Percentiles rank a stretch among this genome's conserved stretches.
Evolutionary conservation across 2,797 vertebrate genomes (phyloP).

Genomic region (Cirrhinus mrigala): DNA sequence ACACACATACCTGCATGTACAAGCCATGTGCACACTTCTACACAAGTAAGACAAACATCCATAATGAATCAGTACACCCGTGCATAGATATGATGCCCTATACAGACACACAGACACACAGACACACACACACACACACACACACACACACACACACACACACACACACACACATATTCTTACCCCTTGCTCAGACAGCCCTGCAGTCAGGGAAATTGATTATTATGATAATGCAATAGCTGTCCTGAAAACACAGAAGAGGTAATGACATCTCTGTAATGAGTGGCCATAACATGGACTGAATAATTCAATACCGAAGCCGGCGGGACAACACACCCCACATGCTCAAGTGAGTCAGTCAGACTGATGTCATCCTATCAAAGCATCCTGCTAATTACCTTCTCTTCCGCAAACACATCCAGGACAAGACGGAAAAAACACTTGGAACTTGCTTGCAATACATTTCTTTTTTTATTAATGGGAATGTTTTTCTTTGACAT

Average conservation of each 20-base stretch:
- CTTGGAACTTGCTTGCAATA: background rate
- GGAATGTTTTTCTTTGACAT: background rate
- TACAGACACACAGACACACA: no score
- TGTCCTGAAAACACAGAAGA: constrained; percentile 58
- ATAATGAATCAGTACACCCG: constrained; percentile 14
- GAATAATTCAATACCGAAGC: constrained; percentile 70
- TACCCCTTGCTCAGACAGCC: constrained; percentile 55
- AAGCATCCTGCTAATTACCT: constrained; percentile 45
- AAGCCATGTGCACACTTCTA: constrained; percentile 54
- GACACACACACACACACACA: constrained; percentile 14
- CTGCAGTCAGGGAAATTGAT: constrained; percentile 63
- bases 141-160: constrained; percentile 5
- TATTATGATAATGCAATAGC: constrained; percentile 70
- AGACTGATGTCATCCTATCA: constrained; percentile 43
- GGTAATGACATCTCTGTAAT: constrained; percentile 73
- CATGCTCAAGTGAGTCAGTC: constrained; percentile 29
- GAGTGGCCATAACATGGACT: constrained; percentile 67
- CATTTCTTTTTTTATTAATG: background rate
- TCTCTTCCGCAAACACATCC: constrained; percentile 20
- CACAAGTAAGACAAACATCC: constrained; percentile 2
- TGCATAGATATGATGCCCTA: background rate
- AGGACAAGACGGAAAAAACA: background rate
- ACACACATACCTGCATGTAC: constrained; percentile 56
- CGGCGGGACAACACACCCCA: constrained; percentile 11
- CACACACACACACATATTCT: constrained; percentile 4